A percentile compares a stretch with the other conserved stretches of the same genome.
Conservation (phyloP, 2,888 invertebrate species). For the Sylvicola cinctus region DNA sequence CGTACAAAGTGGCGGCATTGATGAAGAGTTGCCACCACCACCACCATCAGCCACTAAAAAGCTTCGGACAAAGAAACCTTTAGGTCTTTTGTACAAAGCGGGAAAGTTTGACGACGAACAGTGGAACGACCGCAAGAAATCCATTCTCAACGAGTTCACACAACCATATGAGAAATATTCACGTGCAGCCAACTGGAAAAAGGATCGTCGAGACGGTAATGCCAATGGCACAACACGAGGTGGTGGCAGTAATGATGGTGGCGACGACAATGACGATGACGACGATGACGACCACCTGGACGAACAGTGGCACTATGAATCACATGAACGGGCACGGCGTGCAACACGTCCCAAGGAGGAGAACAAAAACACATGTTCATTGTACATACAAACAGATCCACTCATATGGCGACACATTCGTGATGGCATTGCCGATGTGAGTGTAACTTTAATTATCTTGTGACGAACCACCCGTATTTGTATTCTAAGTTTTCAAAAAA, state of each 20-base stretch:
- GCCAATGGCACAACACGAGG: background rate
- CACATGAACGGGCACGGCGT: slow-evolving; percentile 31
- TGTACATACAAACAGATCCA: slow-evolving; percentile 96
- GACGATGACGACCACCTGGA: slow-evolving; percentile 29
- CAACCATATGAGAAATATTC: slow-evolving; percentile 53
- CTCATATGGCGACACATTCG: slow-evolving; percentile 90
- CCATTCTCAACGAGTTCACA: slow-evolving; percentile 19
- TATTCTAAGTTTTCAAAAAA: slow-evolving; percentile 1
- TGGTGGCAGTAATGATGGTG: slow-evolving; percentile 19
- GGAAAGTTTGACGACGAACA: slow-evolving; percentile 6
- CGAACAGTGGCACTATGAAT: slow-evolving; percentile 21
- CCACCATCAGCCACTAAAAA: slow-evolving; percentile 17
- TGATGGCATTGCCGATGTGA: slow-evolving; percentile 61
- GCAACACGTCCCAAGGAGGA: slow-evolving; percentile 41
- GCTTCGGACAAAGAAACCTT: slow-evolving; percentile 11
- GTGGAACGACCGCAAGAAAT: slow-evolving; percentile 9
- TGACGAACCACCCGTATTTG: background rate
- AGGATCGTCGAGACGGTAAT: background rate
- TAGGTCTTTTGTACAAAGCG: slow-evolving; percentile 17
- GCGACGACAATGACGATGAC: slow-evolving; percentile 12
- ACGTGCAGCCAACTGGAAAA: slow-evolving; percentile 41
- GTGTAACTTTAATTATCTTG: no score
- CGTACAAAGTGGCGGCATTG: slow-evolving; percentile 58
- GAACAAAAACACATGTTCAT: slow-evolving; percentile 75
- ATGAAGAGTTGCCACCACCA: slow-evolving; percentile 27